A percentile compares a stretch with the other conserved stretches of the same genome.
These are phyloP conservation scores for Conops quadrifasciatus DNA, from an alignment of 2,888 invertebrate genomes.

Conservation along the genomic window DNA sequence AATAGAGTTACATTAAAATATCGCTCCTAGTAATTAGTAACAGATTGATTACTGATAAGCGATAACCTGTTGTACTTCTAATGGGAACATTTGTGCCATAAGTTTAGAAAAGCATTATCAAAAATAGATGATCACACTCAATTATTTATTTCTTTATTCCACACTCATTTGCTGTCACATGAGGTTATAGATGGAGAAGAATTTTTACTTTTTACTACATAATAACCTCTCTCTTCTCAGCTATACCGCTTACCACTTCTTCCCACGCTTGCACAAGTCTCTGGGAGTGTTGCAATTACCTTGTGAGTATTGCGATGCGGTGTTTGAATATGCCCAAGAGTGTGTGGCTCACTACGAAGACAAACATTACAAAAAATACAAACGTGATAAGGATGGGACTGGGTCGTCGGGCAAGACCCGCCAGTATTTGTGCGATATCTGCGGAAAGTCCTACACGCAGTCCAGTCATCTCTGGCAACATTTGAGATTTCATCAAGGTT, in stretches of 20 bases:
- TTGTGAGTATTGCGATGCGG: conserved; percentile 61
- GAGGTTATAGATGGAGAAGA: no score
- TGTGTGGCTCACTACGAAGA: conserved; percentile 68
- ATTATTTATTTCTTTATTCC: no score
- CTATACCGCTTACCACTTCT: conserved; percentile 59
- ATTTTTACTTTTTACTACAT: no score
- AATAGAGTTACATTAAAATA: neutral
- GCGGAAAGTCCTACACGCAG: conserved; percentile 71
- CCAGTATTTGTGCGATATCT: conserved; percentile 71
- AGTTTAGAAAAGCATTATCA: no score
- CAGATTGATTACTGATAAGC: no score
- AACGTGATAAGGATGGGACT: conserved; percentile 60
- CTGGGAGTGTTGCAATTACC: conserved; percentile 52
- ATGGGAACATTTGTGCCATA: no score
- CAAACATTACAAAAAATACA: conserved; percentile 67
- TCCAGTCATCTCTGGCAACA: conserved; percentile 75
- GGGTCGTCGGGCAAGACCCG: conserved; percentile 52
- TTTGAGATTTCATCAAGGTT: conserved; percentile 72
- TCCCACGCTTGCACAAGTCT: conserved; percentile 56
- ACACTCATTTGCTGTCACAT: no score
- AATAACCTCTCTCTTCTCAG: conserved; percentile 45
- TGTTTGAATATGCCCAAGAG: conserved; percentile 55
- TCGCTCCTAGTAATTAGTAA: no score
- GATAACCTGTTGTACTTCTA: no score
- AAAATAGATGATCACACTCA: no score